Evolutionary conservation across 2,888 invertebrate species (phyloP).

Genomic region (Gnatocerus cornutus): DNA sequence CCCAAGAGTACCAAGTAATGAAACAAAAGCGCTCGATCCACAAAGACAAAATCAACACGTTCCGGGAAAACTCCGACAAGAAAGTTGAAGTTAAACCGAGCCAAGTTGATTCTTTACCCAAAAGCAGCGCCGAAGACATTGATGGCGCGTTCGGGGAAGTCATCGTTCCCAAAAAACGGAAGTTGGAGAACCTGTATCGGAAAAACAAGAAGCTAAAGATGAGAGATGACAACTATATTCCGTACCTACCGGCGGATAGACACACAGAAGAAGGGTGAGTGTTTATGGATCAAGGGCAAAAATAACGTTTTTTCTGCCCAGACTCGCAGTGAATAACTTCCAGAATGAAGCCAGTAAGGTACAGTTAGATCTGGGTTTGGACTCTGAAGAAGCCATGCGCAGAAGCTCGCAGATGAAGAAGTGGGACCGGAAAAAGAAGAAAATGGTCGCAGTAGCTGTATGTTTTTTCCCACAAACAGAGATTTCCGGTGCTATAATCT

Average conservation of each 20-base stretch:
- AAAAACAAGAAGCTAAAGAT: slow-evolving; percentile 74
- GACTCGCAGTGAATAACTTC: slow-evolving; percentile 85
- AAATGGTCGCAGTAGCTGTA: slow-evolving; percentile 86
- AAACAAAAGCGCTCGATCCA: slow-evolving; percentile 87
- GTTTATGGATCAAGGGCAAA: background rate
- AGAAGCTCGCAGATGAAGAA: slow-evolving; percentile 78
- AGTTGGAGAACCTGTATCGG: slow-evolving; percentile 75
- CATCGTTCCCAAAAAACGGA: slow-evolving; percentile 73
- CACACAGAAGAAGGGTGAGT: slow-evolving; percentile 87
- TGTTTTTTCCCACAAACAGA: slow-evolving; percentile 56
- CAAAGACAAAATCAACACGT: slow-evolving; percentile 74
- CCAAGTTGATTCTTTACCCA: slow-evolving; percentile 58
- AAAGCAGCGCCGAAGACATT: slow-evolving; percentile 74
- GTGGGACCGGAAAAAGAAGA: slow-evolving; percentile 98
- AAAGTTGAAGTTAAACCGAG: slow-evolving; percentile 54
- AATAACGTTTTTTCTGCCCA: slow-evolving; percentile 64
- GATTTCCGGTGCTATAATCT: slow-evolving; percentile 2
- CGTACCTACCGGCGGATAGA: slow-evolving; percentile 88
- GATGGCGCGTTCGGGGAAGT: slow-evolving; percentile 75
- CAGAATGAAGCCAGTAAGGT: slow-evolving; percentile 85
- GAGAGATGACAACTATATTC: slow-evolving; percentile 90
- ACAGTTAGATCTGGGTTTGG: slow-evolving; percentile 88
- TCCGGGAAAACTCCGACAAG: slow-evolving; percentile 69
- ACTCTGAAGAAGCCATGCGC: slow-evolving; percentile 80
- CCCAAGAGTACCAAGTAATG: slow-evolving; percentile 88